Evolutionary conservation across 2,888 invertebrate species (phyloP), one percentile per base, ranked within the genome.

Genomic region (Perdita meconis): DNA sequence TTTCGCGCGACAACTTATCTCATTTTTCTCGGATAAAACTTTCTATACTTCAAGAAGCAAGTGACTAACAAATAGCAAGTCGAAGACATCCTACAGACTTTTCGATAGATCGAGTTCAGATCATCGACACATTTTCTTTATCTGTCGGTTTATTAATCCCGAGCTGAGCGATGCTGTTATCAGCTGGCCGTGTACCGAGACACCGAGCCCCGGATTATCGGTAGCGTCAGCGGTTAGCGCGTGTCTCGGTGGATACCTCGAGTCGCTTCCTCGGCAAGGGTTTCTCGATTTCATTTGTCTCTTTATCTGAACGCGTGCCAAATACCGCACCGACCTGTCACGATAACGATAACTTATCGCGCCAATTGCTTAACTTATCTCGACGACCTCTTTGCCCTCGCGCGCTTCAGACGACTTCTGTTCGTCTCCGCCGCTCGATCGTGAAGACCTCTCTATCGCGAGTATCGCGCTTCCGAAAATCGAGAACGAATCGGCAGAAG

Each of bases 341-440:
- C 69, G 85, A 86, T 86, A 86, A 81, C 81, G 83, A 82, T 79
- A 80, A 72, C 82, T 76, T 88, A 88, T 88, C 87, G 78, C 87
- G 78, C 57, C 81, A 69, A 64, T 86, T 85, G 82, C 81, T 84
- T 82, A 86, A 86, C 84, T 84, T 86, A 84, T 87, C 86, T 82
- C 63, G 70, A 65, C 82, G 85, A 88, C 87, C 84, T 87, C 75
- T 79, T 83, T 82, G 84, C 85, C 84, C 85, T 82, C 85, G 81
- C 86, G 66, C 40, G 53, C 51, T 59, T 72, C 71, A 73, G 40
- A 44, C 65, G 75, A 34, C 71, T 72, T 71, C 61, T 64, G 51
- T 68, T 47, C 50, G 67, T 50, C 40, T 66, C 30, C 60, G 16
- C 22, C 56, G 47, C 19, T 30, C 24, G 12, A 34, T 57, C 59